Evolutionary conservation across 1,140 invertebrate genomes (phyloP).

Genomic region (Leptinotarsa defecta): DNA sequence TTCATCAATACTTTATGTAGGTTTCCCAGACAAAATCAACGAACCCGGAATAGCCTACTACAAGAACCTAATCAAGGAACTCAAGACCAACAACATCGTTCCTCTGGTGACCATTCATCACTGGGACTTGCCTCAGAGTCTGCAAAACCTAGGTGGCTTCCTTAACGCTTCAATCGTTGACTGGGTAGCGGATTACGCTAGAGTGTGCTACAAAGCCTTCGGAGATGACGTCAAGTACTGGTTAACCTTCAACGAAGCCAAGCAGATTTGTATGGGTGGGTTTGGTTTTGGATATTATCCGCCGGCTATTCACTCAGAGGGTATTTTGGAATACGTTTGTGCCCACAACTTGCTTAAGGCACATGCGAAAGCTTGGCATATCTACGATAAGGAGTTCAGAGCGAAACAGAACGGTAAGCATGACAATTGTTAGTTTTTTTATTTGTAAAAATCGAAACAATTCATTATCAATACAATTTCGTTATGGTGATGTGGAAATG

Average conservation of each 20-base stretch:
- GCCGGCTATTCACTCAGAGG: conserved; percentile 39
- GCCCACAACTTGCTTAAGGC: conserved; percentile 43
- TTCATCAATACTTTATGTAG: not conserved
- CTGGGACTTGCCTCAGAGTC: conserved; percentile 49
- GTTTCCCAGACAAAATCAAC: conserved; percentile 59
- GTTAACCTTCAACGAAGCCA: conserved; percentile 61
- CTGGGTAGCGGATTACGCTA: conserved; percentile 49
- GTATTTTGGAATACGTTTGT: conserved; percentile 44
- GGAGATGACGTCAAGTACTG: conserved; percentile 56
- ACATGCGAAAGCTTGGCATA: conserved; percentile 41
- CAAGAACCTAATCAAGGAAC: conserved; percentile 64
- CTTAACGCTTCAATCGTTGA: conserved; percentile 44
- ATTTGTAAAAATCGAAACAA: not conserved
- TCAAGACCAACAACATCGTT: conserved; percentile 63
- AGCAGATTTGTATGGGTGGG: conserved; percentile 48
- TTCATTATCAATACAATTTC: not conserved
- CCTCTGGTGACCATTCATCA: conserved; percentile 63
- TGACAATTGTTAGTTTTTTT: not conserved
- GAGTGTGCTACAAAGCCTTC: conserved; percentile 33
- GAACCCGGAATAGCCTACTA: conserved; percentile 67
- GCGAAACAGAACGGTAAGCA: conserved; percentile 37
- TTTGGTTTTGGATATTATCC: conserved; percentile 38
- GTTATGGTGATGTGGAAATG: not conserved
- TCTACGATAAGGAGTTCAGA: conserved; percentile 46
- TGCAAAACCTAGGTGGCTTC: conserved; percentile 50